Evolutionary conservation across 2,888 invertebrate species (phyloP).

Genomic region (Andricus quercusramuli): DNA sequence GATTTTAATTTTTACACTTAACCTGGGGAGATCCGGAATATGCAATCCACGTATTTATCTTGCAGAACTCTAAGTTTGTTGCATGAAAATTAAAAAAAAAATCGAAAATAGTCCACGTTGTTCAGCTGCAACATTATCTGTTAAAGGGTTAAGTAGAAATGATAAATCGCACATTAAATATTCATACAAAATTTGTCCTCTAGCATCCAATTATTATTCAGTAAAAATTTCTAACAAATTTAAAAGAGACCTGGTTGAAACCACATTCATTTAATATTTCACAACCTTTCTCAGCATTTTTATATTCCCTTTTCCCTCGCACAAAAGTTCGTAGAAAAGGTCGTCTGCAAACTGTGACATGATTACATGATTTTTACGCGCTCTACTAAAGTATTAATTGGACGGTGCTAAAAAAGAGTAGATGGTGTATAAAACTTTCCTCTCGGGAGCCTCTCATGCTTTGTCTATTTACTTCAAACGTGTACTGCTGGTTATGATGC

Average conservation of each 20-base stretch:
- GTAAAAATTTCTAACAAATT: neutral
- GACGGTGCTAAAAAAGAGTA: slow-evolving; percentile 11
- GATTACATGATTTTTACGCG: slow-evolving; percentile 31
- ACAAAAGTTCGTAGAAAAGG: neutral
- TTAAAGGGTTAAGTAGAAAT: too few relatives aligned
- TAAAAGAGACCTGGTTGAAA: neutral
- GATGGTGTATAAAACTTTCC: slow-evolving; percentile 29
- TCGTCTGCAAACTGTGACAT: neutral
- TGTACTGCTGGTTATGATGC: slow-evolving; percentile 5
- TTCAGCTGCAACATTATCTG: too few relatives aligned
- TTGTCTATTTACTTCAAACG: slow-evolving; percentile 8
- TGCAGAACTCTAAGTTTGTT: too few relatives aligned
- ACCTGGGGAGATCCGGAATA: too few relatives aligned
- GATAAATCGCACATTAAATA: neutral
- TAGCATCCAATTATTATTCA: neutral
- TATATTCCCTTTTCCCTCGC: slow-evolving; percentile 10
- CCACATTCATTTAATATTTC: slow-evolving; percentile 2
- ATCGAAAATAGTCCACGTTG: too few relatives aligned
- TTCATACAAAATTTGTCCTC: neutral
- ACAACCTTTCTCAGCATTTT: neutral
- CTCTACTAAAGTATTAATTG: slow-evolving; percentile 32
- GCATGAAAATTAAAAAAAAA: too few relatives aligned
- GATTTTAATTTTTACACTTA: too few relatives aligned
- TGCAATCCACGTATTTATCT: too few relatives aligned
- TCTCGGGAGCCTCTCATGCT: neutral